Conservation (phyloP, 92 coral and sea anemone genomes). For the Porites divaricata region DNA sequence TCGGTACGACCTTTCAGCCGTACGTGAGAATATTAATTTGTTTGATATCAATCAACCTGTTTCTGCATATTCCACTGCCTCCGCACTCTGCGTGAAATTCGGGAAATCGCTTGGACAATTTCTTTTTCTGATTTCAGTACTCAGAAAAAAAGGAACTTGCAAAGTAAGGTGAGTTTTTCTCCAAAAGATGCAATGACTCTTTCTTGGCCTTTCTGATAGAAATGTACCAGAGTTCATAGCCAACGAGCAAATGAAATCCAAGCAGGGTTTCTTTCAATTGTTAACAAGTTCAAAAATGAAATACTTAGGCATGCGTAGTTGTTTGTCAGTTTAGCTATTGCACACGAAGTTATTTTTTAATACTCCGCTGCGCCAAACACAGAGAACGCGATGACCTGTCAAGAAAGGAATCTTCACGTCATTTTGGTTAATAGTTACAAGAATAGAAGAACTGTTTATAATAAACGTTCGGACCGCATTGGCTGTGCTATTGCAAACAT, state of each 20-base stretch:
- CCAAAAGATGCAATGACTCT: neutral
- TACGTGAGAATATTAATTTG: neutral
- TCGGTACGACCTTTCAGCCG: neutral
- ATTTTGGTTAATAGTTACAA: neutral
- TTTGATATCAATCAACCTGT: neutral
- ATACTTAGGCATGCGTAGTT: too few species aligned
- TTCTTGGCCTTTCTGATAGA: neutral
- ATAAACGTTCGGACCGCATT: neutral
- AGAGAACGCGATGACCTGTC: neutral
- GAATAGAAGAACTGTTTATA: neutral
- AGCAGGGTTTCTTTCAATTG: neutral
- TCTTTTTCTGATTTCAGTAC: too few species aligned
- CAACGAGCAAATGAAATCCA: neutral
- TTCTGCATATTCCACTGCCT: slow-evolving; percentile 1
- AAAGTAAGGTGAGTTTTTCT: neutral
- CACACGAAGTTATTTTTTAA: too few species aligned
- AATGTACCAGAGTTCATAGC: too few species aligned
- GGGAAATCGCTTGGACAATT: neutral
- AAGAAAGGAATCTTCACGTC: neutral
- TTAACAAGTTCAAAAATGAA: too few species aligned
- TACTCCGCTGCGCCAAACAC: neutral
- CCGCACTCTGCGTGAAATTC: neutral
- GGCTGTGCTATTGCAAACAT: neutral
- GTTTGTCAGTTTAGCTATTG: too few species aligned
- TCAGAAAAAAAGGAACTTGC: neutral